Evolutionary conservation across 2,888 invertebrate species (phyloP), one percentile per base, ranked within the genome.

Genomic region (Callosobruchus maculatus): DNA sequence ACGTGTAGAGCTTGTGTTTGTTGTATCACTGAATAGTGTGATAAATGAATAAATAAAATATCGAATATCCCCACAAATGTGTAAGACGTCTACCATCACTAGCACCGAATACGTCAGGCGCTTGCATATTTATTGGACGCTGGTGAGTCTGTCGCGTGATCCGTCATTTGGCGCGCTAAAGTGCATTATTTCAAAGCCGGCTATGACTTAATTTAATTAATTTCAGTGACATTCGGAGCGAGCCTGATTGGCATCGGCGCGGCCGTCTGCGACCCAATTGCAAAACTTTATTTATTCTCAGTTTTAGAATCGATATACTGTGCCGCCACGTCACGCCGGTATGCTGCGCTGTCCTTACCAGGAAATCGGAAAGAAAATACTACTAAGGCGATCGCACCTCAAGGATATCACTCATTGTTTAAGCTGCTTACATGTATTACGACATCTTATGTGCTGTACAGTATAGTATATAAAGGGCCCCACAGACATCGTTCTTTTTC

Each of bases 201-300:
- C 49, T 49, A 49, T 49, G 31, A 71, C 71, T 75, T 76, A 74
- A 76, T 75, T 74, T 72, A 75, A 78, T 78, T 75, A 75, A 74
- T 78, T 74, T 71, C 73, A 77, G 75, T 75, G 75, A 75, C 74
- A 76, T 74, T 76, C 74, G 70, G 73, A 74, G 73, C 71, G 70
- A 74, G 73, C 75, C 72, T 73, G 78, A 78, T 78, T 77, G 76
- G 77, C 77, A 77, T 77, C 77, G 72, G 69, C 77, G 76, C 49
- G 26, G 3, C 49, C 49, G 49, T 76, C 75, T 76, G 74, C 76
- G 78, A 77, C 78, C 78, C 70, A 77, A 76, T 77, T 78, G 73
- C 75, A 72, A 74, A 73, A 77, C 73, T 75, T 76, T 75, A 77
- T 78, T 76, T 77, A 77, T 76, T 71, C 73, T 70, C 49, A 71